These are phyloP conservation scores for Malthinus flaveolus DNA, from an alignment of 2,888 invertebrate species.

Conservation along the genomic window DNA sequence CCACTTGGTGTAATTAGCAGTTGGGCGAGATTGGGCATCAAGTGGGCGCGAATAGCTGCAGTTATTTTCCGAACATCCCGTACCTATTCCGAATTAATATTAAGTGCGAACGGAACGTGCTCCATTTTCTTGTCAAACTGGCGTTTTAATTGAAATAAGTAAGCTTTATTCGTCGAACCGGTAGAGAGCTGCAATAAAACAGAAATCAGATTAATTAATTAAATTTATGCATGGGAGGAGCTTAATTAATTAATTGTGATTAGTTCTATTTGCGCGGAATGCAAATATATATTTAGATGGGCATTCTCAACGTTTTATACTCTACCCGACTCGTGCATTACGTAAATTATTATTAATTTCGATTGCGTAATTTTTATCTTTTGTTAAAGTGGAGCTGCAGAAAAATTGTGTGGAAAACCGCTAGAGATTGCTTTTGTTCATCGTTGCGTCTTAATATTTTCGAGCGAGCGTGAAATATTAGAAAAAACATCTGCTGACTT, in stretches of 20 bases:
- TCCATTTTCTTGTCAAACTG: conserved; percentile 10
- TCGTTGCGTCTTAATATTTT: neutral
- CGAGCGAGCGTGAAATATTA: conserved; percentile 2
- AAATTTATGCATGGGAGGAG: conserved; percentile 15
- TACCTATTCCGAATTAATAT: neutral
- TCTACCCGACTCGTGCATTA: no score
- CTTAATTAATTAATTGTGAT: conserved; percentile 22
- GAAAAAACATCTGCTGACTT: conserved; percentile 9
- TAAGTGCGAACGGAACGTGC: conserved; percentile 5
- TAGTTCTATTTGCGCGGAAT: conserved; percentile 11
- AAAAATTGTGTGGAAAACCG: no score
- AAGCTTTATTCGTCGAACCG: conserved; percentile 13
- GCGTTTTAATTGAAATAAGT: conserved; percentile 18
- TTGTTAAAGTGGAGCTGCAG: no score
- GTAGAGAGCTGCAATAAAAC: conserved; percentile 14
- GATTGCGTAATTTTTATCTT: no score
- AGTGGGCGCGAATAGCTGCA: no score
- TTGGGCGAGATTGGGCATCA: no score
- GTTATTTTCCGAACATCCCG: no score
- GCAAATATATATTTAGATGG: conserved; percentile 7
- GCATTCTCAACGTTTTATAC: neutral
- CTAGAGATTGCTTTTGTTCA: no score
- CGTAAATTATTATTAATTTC: no score
- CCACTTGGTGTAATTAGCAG: no score
- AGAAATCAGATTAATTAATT: conserved; percentile 23